A percentile compares a stretch with the other conserved stretches of the same genome.
These are phyloP conservation scores for Eunapius fragilis DNA, from an alignment of 37 sponge, comb jelly and placozoan genomes.

Conservation along the genomic window DNA sequence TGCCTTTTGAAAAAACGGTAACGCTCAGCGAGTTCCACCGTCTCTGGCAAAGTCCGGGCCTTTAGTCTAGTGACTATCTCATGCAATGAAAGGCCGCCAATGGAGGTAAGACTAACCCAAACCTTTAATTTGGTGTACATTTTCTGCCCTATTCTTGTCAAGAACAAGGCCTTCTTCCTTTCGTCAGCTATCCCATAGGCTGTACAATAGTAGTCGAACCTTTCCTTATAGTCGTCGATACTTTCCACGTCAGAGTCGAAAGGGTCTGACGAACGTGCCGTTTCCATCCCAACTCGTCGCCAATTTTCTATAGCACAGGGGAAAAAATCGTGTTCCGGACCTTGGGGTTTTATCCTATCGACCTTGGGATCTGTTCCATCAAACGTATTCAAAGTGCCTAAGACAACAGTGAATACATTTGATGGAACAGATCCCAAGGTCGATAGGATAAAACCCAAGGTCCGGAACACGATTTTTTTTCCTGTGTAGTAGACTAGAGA, in stretches of 20 bases:
- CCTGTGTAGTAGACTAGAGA: too few species aligned
- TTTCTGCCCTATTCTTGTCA: neutral
- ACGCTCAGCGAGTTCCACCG: slow-evolving; percentile 2
- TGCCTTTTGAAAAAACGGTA: neutral
- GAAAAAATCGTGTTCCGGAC: too few species aligned
- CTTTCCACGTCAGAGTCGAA: neutral
- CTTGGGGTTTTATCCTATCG: too few species aligned
- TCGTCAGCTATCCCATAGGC: neutral
- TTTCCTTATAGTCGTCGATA: neutral
- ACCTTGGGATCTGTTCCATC: too few species aligned
- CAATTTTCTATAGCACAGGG: too few species aligned
- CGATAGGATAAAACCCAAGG: too few species aligned
- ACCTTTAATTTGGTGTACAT: neutral
- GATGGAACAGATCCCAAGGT: too few species aligned
- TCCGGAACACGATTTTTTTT: too few species aligned
- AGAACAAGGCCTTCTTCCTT: neutral
- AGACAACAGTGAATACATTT: too few species aligned
- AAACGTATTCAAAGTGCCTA: too few species aligned
- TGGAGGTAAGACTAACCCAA: neutral
- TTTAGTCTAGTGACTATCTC: neutral
- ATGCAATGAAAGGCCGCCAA: neutral
- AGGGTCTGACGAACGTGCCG: neutral
- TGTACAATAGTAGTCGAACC: neutral
- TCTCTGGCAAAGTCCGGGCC: neutral
- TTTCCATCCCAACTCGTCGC: neutral